phyloP scores from a whole-genome alignment of 1,140 invertebrate genomes.

The Diorhabda elongata region DNA sequence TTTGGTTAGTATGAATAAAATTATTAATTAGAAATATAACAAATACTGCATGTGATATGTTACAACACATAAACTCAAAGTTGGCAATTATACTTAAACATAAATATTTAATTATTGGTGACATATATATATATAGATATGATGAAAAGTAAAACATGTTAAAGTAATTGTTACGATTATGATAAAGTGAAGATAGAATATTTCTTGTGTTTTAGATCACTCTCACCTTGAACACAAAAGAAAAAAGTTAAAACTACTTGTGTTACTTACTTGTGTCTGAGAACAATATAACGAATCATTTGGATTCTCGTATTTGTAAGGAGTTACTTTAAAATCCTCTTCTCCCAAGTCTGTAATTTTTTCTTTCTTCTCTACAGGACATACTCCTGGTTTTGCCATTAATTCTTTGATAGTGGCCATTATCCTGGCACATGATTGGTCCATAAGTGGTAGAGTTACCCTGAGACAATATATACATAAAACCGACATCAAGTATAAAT shows the following conservation, averaged over 20 bases:
- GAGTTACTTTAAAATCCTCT: slow-evolving; percentile 41
- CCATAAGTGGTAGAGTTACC: slow-evolving; percentile 21
- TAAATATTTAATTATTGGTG: too few species aligned
- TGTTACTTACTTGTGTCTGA: slow-evolving; percentile 16
- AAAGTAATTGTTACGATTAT: too few species aligned
- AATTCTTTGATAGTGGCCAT: slow-evolving; percentile 10
- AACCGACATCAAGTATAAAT: too few species aligned
- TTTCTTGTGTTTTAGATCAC: not conserved
- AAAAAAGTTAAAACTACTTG: not conserved
- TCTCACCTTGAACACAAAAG: not conserved
- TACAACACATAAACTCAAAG: too few species aligned
- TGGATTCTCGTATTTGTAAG: slow-evolving; percentile 40
- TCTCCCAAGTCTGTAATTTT: slow-evolving; percentile 29
- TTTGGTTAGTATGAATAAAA: too few species aligned
- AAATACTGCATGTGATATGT: too few species aligned
- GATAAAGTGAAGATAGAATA: too few species aligned
- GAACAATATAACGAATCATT: slow-evolving; percentile 36
- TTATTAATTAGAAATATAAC: too few species aligned
- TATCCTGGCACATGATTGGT: slow-evolving; percentile 11
- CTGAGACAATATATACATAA: slow-evolving; percentile 5
- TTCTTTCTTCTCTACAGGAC: slow-evolving; percentile 8
- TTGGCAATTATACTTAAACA: too few species aligned
- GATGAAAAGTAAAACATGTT: too few species aligned
- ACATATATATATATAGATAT: too few species aligned
- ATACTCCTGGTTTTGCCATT: slow-evolving; percentile 14